Conservation (phyloP, 1,140 invertebrate genomes). For the Panagrolaimus sp. region DNA sequence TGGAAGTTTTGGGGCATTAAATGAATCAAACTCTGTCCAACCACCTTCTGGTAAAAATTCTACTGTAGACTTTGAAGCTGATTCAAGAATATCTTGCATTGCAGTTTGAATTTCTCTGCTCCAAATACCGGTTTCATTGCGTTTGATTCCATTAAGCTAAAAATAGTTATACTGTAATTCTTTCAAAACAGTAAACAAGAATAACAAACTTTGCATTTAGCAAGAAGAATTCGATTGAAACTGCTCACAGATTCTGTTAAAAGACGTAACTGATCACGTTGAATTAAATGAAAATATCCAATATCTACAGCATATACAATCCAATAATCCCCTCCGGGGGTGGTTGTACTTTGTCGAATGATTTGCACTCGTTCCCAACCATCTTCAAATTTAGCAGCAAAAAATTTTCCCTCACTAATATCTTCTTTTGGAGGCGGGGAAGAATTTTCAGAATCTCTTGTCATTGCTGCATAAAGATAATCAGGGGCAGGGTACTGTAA, state of each 20-base stretch:
- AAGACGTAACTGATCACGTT: constrained; percentile 17
- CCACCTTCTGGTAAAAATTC: constrained; percentile 15
- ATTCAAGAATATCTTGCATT: constrained; percentile 14
- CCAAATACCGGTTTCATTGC: constrained; percentile 8
- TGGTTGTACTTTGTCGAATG: constrained; percentile 9
- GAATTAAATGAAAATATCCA: constrained; percentile 28
- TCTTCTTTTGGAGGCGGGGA: background rate
- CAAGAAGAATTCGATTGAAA: constrained; percentile 29
- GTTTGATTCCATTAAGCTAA: constrained; percentile 18
- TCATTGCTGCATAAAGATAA: constrained; percentile 8
- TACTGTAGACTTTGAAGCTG: constrained; percentile 11
- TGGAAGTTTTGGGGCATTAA: constrained; percentile 14
- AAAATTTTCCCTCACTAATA: constrained; percentile 16
- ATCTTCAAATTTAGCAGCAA: constrained; percentile 25
- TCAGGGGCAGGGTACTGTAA: constrained; percentile 23
- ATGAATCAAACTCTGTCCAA: constrained; percentile 15
- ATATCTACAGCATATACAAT: constrained; percentile 29
- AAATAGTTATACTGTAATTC: constrained; percentile 11
- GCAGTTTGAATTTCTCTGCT: constrained; percentile 21
- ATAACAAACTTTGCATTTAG: constrained; percentile 27
- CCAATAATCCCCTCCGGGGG: constrained; percentile 24
- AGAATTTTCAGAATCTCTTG: constrained; percentile 16
- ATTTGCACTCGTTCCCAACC: constrained; percentile 30
- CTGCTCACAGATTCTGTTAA: constrained; percentile 28
- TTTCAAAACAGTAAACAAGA: constrained; percentile 10